Conservation (phyloP, 2,888 invertebrate species). For the Tenthredo notha region DNA sequence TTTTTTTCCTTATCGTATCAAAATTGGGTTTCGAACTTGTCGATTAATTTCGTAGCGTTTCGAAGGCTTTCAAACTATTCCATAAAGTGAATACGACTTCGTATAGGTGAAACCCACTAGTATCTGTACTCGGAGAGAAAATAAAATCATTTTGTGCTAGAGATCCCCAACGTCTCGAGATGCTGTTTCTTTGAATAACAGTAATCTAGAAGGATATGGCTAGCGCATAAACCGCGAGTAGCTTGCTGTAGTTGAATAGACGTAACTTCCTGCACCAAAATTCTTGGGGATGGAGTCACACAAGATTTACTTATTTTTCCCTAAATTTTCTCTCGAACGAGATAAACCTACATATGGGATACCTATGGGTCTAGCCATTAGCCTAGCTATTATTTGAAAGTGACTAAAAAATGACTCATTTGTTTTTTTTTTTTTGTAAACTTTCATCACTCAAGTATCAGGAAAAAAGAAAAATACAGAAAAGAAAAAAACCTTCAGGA, state of each 20-base stretch:
- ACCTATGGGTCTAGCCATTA: neutral
- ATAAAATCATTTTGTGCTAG: neutral
- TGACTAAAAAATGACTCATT: neutral
- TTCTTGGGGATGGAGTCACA: neutral
- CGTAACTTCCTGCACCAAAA: neutral
- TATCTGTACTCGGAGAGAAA: neutral
- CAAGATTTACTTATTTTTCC: neutral
- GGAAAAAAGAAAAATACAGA: no score
- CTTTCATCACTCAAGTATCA: no score
- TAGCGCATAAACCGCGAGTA: neutral
- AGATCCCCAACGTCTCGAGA: neutral
- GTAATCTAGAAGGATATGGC: constrained; percentile 7
- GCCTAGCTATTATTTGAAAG: neutral
- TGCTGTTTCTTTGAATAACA: constrained; percentile 19
- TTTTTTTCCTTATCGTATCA: no score
- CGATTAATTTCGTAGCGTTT: neutral
- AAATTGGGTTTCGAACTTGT: no score
- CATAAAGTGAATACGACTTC: neutral
- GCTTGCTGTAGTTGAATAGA: neutral
- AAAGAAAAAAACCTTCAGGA: no score
- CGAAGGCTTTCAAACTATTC: neutral
- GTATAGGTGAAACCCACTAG: neutral
- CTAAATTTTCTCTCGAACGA: neutral
- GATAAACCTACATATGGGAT: neutral
- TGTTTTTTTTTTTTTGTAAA: no score